A percentile compares a stretch with the other conserved stretches of the same genome.
Conservation (phyloP, 1,140 invertebrate species). For the Chymomyza costata region DNA sequence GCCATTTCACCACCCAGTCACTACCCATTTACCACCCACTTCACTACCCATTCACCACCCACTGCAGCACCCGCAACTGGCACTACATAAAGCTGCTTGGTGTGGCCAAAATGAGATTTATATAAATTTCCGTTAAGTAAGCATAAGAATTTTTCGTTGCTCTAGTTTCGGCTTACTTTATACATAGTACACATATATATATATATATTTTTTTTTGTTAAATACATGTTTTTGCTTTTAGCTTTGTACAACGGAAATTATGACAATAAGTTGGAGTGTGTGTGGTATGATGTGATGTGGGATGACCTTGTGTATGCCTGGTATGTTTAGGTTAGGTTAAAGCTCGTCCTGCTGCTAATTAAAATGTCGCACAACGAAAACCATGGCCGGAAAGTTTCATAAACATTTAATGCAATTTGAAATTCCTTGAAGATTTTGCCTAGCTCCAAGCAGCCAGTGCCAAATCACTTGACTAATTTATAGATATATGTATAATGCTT, state of each 20-base stretch:
- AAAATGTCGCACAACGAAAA: slow-evolving; percentile 45
- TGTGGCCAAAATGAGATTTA: slow-evolving; percentile 63
- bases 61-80: neutral
- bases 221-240: slow-evolving; percentile 60
- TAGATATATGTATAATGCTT: slow-evolving; percentile 22
- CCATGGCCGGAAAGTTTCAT: slow-evolving; percentile 38
- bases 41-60: neutral
- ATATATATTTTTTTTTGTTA: neutral
- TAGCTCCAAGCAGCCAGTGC: neutral
- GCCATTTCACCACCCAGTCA: slow-evolving; percentile 34
- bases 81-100: too few species aligned
- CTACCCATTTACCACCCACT: neutral
- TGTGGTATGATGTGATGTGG: too few species aligned
- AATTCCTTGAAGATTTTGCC: neutral
- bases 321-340: too few species aligned
- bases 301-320: too few species aligned
- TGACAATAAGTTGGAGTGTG: slow-evolving; percentile 22
- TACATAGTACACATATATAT: too few species aligned
- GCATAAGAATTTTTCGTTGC: slow-evolving; percentile 45
- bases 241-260: slow-evolving; percentile 29
- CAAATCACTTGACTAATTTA: slow-evolving; percentile 59
- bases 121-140: slow-evolving; percentile 71
- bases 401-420: slow-evolving; percentile 8
- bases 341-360: slow-evolving; percentile 58
- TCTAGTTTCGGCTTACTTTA: slow-evolving; percentile 6